Percentiles rank a stretch among this genome's conserved stretches.
These are phyloP conservation scores for Xestia c-nigrum DNA, from an alignment of 2,888 invertebrate genomes.

Conservation along the genomic window DNA sequence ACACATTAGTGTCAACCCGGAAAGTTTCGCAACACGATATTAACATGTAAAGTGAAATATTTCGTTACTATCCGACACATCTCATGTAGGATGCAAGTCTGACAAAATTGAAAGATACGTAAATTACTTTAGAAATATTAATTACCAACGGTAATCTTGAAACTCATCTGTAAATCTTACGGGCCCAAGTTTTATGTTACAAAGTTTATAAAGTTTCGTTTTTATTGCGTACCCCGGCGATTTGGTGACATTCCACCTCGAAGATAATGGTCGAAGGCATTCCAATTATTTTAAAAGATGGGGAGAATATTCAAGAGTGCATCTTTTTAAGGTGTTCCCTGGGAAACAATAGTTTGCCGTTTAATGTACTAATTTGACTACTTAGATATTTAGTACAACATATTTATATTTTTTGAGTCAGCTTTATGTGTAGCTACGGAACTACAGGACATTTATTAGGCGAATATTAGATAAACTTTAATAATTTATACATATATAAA, in stretches of 20 bases:
- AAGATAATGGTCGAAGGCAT: constrained; percentile 58
- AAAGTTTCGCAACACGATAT: constrained; percentile 23
- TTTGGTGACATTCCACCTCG: constrained; percentile 61
- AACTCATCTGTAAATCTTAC: constrained; percentile 59
- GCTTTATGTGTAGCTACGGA: neutral
- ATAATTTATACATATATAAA: constrained; percentile 61
- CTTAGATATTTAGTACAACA: neutral
- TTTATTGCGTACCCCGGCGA: constrained; percentile 60
- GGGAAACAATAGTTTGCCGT: constrained; percentile 23
- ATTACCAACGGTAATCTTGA: constrained; percentile 64
- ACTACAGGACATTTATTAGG: constrained; percentile 22
- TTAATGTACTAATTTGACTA: neutral
- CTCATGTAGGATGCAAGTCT: constrained; percentile 41
- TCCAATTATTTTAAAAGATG: constrained; percentile 52
- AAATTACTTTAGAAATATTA: constrained; percentile 65
- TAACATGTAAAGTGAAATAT: constrained; percentile 38
- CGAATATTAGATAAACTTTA: constrained; percentile 55
- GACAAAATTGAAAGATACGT: constrained; percentile 63
- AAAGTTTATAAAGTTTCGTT: constrained; percentile 55
- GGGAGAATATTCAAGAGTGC: constrained; percentile 17
- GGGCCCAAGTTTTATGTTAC: constrained; percentile 62
- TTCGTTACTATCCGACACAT: constrained; percentile 49
- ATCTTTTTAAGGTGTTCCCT: constrained; percentile 4
- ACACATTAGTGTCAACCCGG: neutral
- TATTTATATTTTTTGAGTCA: neutral